Percentiles rank a stretch among this genome's conserved stretches.
phyloP scores from a whole-genome alignment of 2,797 vertebrate genomes.

The Aulostomus chinensis region DNA sequence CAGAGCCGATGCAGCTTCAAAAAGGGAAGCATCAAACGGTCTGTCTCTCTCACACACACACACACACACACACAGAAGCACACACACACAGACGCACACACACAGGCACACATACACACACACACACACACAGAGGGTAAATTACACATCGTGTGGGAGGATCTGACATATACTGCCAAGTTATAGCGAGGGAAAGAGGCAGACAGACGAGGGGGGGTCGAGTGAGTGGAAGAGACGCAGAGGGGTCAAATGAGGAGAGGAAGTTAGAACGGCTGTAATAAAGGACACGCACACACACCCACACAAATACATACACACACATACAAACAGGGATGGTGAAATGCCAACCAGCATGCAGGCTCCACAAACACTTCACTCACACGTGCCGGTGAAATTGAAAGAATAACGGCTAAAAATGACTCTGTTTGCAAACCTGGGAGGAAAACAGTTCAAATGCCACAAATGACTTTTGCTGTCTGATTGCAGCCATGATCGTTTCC shows the following conservation, averaged over 20 bases:
- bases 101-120: conserved; percentile 3
- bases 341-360: conserved; percentile 17
- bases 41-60: neutral
- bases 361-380: no score
- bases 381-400: no score
- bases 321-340: neutral
- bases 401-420: no score
- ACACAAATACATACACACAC: no score
- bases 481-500: no score
- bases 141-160: conserved; percentile 38
- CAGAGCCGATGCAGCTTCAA: conserved; percentile 25
- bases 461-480: no score
- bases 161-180: conserved; percentile 34
- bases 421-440: no score
- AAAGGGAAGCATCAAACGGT: conserved; percentile 37
- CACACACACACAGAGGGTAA: conserved; percentile 16
- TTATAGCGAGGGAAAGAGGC: conserved; percentile 14
- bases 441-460: no score
- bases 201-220: conserved; percentile 32
- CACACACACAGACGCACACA: neutral
- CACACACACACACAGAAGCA: neutral
- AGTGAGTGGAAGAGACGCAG: conserved; percentile 33
- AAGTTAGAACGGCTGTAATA: conserved; percentile 14
- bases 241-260: conserved; percentile 53
- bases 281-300: neutral